Evolutionary conservation across 2,797 vertebrate species (phyloP).

Genomic region (Pteronotus mesoamericanus): DNA sequence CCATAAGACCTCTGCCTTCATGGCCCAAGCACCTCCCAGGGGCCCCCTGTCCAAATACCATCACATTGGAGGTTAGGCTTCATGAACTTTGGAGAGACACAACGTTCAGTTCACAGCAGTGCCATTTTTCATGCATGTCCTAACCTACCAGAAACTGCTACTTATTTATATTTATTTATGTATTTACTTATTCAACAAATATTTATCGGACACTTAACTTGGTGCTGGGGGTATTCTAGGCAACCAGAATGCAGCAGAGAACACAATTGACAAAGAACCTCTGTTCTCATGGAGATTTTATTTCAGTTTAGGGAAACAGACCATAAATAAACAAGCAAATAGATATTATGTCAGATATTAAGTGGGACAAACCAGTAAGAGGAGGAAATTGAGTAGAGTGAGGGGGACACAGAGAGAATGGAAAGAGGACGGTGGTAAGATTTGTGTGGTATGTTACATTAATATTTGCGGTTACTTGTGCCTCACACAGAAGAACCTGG

Average conservation of each 20-base stretch:
- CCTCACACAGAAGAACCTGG: not conserved
- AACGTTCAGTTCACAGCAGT: no score
- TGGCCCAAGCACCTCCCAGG: not conserved
- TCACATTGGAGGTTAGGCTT: not conserved
- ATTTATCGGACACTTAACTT: not conserved
- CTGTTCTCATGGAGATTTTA: not conserved
- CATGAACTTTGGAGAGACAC: not conserved
- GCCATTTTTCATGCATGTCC: not conserved
- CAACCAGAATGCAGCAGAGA: not conserved
- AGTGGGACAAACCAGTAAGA: not conserved
- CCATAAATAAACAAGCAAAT: not conserved
- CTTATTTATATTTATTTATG: not conserved
- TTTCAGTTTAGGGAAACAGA: not conserved
- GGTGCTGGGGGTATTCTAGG: not conserved
- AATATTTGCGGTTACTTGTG: not conserved
- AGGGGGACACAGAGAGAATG: not conserved
- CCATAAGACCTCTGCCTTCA: not conserved
- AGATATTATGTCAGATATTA: not conserved
- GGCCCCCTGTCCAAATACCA: not conserved
- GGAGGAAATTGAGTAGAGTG: not conserved
- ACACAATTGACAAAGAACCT: not conserved
- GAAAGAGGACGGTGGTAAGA: not conserved
- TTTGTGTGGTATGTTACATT: fast-evolving
- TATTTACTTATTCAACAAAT: not conserved
- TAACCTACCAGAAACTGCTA: not conserved